Evolutionary conservation across 2,797 vertebrate species (phyloP).

Genomic region (Muscicapa comitata): DNA sequence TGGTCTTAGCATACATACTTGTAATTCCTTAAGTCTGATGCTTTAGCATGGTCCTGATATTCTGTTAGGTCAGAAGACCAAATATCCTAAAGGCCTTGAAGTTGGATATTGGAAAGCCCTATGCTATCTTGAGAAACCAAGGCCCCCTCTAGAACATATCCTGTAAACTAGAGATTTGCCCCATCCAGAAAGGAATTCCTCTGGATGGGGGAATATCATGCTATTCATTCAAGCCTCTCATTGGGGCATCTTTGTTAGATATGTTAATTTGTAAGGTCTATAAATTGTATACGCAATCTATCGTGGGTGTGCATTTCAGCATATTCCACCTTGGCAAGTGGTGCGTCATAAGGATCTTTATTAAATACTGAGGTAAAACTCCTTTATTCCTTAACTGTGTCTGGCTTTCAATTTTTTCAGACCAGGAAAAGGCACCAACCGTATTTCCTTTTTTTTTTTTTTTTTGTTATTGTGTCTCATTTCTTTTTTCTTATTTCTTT

Average conservation of each 20-base stretch:
- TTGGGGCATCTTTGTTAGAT: too few relatives aligned
- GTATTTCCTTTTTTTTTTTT: background rate
- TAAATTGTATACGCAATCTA: accelerated
- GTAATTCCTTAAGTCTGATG: too few relatives aligned
- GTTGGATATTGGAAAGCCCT: background rate
- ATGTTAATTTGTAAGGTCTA: background rate
- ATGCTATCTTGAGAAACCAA: background rate
- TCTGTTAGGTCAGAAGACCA: background rate
- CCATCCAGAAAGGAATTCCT: background rate
- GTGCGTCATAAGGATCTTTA: accelerated
- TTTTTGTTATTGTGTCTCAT: background rate
- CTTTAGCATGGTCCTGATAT: background rate
- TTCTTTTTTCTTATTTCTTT: background rate
- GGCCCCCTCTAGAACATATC: background rate
- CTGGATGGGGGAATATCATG: accelerated
- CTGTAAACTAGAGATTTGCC: too few relatives aligned
- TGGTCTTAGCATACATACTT: background rate
- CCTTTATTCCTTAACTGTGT: accelerated
- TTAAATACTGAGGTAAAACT: background rate
- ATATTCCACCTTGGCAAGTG: accelerated
- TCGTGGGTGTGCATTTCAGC: accelerated
- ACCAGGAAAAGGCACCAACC: background rate
- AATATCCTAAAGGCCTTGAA: background rate
- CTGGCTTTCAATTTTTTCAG: background rate
- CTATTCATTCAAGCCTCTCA: background rate